Percentiles rank a stretch among this genome's conserved stretches.
These are phyloP conservation scores for Lamellibrachia luymesi DNA, from an alignment of 1,140 invertebrate genomes.

Conservation along the genomic window DNA sequence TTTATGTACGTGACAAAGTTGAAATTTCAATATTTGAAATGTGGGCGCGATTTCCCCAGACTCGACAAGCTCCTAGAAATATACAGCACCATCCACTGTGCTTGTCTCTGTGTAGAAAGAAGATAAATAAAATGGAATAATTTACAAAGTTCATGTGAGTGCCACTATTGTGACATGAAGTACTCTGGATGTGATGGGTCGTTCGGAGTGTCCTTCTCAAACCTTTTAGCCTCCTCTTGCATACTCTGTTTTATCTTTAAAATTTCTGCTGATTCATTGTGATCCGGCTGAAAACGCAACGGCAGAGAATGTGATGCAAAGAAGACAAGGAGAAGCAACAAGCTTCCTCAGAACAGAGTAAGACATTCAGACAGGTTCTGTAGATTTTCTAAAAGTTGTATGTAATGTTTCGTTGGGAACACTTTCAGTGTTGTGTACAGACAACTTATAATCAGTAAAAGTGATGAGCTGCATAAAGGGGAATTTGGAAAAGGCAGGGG, in stretches of 20 bases:
- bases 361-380: not conserved
- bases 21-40: not conserved
- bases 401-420: not conserved
- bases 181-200: constrained; percentile 79
- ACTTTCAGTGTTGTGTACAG: no score
- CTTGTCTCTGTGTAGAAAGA: not conserved
- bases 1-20: not conserved
- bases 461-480: no score
- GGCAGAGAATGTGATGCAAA: not conserved
- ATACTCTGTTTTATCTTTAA: constrained; percentile 99
- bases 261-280: constrained; percentile 97
- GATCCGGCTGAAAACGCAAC: constrained; percentile 72
- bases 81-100: not conserved
- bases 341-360: not conserved
- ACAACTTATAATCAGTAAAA: no score
- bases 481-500: no score
- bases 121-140: constrained; percentile 1
- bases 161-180: constrained; percentile 67
- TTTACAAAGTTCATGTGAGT: not conserved
- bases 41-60: not conserved
- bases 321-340: not conserved
- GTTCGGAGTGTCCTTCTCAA: constrained; percentile 85
- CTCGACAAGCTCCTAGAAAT: not conserved
- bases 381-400: not conserved
- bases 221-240: constrained; percentile 99